Evolutionary conservation across 1,140 invertebrate species (phyloP).

Genomic region (Hestina assimilis): DNA sequence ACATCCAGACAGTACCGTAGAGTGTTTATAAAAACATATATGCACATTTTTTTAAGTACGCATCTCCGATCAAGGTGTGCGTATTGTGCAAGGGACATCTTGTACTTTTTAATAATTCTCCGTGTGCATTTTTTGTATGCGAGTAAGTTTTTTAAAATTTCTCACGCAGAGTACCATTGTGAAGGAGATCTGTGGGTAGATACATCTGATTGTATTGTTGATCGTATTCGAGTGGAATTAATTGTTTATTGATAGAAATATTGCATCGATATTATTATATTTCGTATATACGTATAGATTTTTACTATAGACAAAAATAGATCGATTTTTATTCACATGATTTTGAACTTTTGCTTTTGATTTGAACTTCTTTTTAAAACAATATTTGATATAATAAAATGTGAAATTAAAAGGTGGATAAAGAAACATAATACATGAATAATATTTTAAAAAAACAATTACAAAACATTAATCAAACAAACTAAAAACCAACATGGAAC

Average conservation of each 20-base stretch:
- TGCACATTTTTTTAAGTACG: conserved; percentile 71
- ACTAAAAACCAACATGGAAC: conserved; percentile 27
- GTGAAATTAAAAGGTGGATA: neutral
- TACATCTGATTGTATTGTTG: conserved; percentile 66
- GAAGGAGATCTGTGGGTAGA: conserved; percentile 73
- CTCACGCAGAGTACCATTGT: conserved; percentile 67
- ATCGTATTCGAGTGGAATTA: conserved; percentile 52
- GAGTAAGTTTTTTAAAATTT: conserved; percentile 71
- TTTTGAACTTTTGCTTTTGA: no score
- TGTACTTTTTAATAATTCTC: conserved; percentile 63
- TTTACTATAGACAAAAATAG: no score
- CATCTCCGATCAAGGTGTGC: conserved; percentile 68
- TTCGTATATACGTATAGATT: neutral
- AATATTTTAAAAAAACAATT: neutral
- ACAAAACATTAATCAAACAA: neutral
- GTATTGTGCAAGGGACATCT: conserved; percentile 66
- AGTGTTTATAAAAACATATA: conserved; percentile 74
- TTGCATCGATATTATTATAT: conserved; percentile 27
- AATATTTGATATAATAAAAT: neutral
- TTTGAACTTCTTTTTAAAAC: no score
- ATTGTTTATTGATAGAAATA: conserved; percentile 36
- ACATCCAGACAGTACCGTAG: conserved; percentile 43
- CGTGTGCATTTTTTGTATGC: conserved; percentile 68
- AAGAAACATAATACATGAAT: neutral
- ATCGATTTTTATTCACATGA: no score